Evolutionary conservation across 1,140 invertebrate species (phyloP).

Genomic region (Apis laboriosa): DNA sequence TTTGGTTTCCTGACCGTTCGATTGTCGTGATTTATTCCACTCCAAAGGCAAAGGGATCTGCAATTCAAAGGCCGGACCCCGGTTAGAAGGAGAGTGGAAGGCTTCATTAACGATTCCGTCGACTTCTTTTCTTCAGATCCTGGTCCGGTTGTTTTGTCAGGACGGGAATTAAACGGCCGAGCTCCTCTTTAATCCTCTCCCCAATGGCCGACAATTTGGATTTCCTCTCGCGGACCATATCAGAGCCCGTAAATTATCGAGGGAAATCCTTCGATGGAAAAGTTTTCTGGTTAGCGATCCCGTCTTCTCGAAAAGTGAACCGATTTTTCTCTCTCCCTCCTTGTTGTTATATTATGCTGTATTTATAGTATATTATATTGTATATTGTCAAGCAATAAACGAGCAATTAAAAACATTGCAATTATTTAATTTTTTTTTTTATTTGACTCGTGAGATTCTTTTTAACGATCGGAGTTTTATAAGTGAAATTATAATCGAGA

Average conservation of each 20-base stretch:
- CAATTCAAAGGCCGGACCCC: constrained; percentile 58
- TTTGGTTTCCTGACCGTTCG: background rate
- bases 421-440: too few species aligned
- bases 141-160: constrained; percentile 48
- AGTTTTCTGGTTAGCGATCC: constrained; percentile 10
- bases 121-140: constrained; percentile 8
- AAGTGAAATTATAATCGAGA: too few species aligned
- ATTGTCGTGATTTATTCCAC: constrained; percentile 19
- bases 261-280: constrained; percentile 11
- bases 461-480: too few species aligned
- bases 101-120: constrained; percentile 63
- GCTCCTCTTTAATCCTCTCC: constrained; percentile 43
- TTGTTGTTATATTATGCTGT: background rate
- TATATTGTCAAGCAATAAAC: too few species aligned
- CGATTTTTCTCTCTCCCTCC: too few species aligned
- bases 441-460: too few species aligned
- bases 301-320: background rate
- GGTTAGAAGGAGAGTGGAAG: constrained; percentile 49
- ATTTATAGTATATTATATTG: too few species aligned
- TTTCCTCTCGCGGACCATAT: constrained; percentile 44
- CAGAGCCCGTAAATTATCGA: background rate
- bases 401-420: too few species aligned
- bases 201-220: constrained; percentile 15
- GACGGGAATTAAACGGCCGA: constrained; percentile 60
- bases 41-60: constrained; percentile 41